Evolutionary conservation across 2,888 invertebrate species (phyloP), one percentile per base, ranked within the genome.

Genomic region (Lasioglossum villosulum): DNA sequence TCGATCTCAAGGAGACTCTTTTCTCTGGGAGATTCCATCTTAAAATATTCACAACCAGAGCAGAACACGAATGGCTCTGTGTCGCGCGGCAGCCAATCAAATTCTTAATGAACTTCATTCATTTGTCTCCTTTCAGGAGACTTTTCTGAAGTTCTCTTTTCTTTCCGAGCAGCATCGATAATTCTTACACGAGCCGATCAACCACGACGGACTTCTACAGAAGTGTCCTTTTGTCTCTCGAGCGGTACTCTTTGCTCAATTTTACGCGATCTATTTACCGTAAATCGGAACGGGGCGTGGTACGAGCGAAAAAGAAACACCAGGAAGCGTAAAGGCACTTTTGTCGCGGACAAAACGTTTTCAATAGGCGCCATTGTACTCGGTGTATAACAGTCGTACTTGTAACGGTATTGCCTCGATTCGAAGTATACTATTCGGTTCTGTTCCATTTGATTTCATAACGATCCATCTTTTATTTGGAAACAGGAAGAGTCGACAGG

Each of bases 371-470:
- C 70, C 73, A 68, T 80, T 80, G 76, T 80, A 27, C 37, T 8
- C 66, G 10, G 59, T 14, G n/a, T 80, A 70, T 27, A 80, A 68
- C 75, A 74, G 73, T 42, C 72, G 70, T 76, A 76, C 66, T 76
- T 84, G 72, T 80, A 84, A 84, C 84, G 80, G 84, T 70, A 80
- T 80, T 72, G 80, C 85, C 34, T 16, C n/a, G 76, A 45, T 84
- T 48, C 76, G 80, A 84, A 75, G 56, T 68, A n/a, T 23, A 79
- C 56, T 39, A 74, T 75, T 75, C 83, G 39, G 14, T 48, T 70
- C 74, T 73, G 63, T 84, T 72, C 74, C 59, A 48, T 48, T 63
- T 66, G 52, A 75, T 71, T 84, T 78, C 78, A 74, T 68, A 52
- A 37, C 75, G 52, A 63, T 78, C 27, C 56, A 27, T 79, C 48